Evolutionary conservation across 2,113 vertebrate genomes (phyloP).

Genomic region (Lepus americanus): DNA sequence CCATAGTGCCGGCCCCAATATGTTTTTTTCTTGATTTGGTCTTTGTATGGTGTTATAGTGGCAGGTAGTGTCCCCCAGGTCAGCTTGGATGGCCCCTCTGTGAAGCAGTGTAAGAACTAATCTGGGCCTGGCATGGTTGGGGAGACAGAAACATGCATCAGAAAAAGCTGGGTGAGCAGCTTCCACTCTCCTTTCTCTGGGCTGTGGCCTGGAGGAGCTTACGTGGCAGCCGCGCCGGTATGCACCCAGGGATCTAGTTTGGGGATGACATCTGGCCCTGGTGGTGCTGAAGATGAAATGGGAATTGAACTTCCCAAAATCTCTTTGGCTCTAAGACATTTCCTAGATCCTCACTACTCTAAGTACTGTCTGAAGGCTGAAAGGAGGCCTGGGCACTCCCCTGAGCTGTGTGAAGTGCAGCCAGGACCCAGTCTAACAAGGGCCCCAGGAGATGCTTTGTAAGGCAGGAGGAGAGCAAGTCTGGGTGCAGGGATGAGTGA

Average conservation of each 20-base stretch:
- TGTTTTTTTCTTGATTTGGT: neutral
- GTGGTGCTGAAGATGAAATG: too few relatives aligned
- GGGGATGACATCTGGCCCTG: too few relatives aligned
- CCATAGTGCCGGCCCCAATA: too few relatives aligned
- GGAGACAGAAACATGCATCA: too few relatives aligned
- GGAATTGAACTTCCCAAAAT: neutral
- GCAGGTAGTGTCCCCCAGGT: neutral
- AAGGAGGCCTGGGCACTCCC: too few relatives aligned
- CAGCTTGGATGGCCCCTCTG: neutral
- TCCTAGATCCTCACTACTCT: neutral
- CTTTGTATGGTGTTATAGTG: neutral
- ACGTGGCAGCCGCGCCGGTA: accelerated
- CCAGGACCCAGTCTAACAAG: neutral
- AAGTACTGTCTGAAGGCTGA: neutral
- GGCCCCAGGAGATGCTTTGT: neutral
- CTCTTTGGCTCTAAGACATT: neutral
- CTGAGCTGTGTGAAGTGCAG: neutral
- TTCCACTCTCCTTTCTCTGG: neutral
- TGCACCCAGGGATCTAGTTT: neutral
- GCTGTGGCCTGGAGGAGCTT: neutral
- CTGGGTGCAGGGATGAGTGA: neutral
- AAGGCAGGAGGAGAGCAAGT: neutral
- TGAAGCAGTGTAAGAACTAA: too few relatives aligned
- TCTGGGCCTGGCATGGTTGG: neutral
- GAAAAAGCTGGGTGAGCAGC: neutral